phyloP scores from a whole-genome alignment of 2,888 invertebrate genomes.

The Nephrotoma flavescens region DNA sequence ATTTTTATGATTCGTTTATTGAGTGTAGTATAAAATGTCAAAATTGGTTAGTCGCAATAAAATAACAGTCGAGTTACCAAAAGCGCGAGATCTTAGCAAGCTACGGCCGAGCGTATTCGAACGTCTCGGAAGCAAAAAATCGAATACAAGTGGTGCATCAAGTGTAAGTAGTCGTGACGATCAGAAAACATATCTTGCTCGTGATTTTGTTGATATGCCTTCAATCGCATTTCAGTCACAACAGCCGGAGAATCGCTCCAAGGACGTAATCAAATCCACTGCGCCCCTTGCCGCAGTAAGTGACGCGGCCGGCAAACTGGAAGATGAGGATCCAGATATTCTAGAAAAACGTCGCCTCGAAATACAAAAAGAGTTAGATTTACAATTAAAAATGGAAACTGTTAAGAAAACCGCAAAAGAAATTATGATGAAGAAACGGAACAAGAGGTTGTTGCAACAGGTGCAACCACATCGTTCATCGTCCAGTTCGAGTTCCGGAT shows the following conservation, averaged over 20 bases:
- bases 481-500: constrained; percentile 26
- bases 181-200: not conserved
- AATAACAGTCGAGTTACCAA: constrained; percentile 10
- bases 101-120: constrained; percentile 10
- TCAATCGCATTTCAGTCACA: not conserved
- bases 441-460: constrained; percentile 19
- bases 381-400: constrained; percentile 10
- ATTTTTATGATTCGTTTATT: not conserved
- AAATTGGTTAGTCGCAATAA: constrained; percentile 9
- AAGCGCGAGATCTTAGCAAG: constrained; percentile 8
- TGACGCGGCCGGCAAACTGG: constrained; percentile 3
- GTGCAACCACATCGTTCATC: constrained; percentile 5
- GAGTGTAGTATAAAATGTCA: constrained; percentile 8
- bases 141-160: not conserved
- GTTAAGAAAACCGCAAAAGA: constrained; percentile 26
- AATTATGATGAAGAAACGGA: constrained; percentile 23
- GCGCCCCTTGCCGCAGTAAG: not conserved
- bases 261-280: not conserved
- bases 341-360: constrained; percentile 9
- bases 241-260: not conserved
- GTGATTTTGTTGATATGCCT: not conserved
- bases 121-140: constrained; percentile 9
- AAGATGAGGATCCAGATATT: constrained; percentile 10
- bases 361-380: constrained; percentile 10
- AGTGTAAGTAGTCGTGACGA: not conserved